phyloP scores from a whole-genome alignment of 2,888 invertebrate species.

The Laothoe populi region DNA sequence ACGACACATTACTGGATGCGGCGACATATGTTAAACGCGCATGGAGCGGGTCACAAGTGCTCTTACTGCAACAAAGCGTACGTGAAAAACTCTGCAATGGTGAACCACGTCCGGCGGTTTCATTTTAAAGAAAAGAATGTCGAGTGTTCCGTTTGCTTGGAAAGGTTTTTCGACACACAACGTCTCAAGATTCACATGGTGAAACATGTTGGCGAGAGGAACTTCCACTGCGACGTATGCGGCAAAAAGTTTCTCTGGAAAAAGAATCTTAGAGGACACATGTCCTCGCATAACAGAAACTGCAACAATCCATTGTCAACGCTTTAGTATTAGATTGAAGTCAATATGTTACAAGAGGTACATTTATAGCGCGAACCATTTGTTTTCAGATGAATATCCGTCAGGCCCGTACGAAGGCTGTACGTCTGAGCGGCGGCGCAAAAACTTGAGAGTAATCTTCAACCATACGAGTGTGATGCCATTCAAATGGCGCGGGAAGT shows the following conservation, averaged over 20 bases:
- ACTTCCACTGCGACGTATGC: slow-evolving; percentile 82
- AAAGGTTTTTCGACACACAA: slow-evolving; percentile 55
- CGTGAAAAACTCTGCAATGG: slow-evolving; percentile 57
- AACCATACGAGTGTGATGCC: slow-evolving; percentile 73
- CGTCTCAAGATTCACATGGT: slow-evolving; percentile 66
- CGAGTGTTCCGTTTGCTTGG: slow-evolving; percentile 53
- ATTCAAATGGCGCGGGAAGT: slow-evolving; percentile 74
- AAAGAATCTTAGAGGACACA: slow-evolving; percentile 82
- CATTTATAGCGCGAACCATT: slow-evolving; percentile 44
- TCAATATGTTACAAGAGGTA: slow-evolving; percentile 28
- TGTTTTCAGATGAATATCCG: slow-evolving; percentile 31
- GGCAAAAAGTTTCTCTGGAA: slow-evolving; percentile 81
- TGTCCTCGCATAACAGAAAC: slow-evolving; percentile 54
- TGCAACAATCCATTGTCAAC: background rate
- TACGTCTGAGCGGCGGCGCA: slow-evolving; percentile 64
- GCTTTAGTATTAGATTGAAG: slow-evolving; percentile 13
- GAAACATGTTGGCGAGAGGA: slow-evolving; percentile 78
- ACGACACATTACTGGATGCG: slow-evolving; percentile 60
- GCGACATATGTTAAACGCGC: slow-evolving; percentile 58
- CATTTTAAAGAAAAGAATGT: slow-evolving; percentile 63
- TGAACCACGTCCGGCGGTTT: slow-evolving; percentile 55
- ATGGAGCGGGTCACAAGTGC: slow-evolving; percentile 62
- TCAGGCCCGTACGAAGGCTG: slow-evolving; percentile 25
- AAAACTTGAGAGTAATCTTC: slow-evolving; percentile 74
- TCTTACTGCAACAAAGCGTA: slow-evolving; percentile 56